These are phyloP conservation scores for Rhyacophila evoluta DNA, from an alignment of 2,888 invertebrate species.

Conservation along the genomic window DNA sequence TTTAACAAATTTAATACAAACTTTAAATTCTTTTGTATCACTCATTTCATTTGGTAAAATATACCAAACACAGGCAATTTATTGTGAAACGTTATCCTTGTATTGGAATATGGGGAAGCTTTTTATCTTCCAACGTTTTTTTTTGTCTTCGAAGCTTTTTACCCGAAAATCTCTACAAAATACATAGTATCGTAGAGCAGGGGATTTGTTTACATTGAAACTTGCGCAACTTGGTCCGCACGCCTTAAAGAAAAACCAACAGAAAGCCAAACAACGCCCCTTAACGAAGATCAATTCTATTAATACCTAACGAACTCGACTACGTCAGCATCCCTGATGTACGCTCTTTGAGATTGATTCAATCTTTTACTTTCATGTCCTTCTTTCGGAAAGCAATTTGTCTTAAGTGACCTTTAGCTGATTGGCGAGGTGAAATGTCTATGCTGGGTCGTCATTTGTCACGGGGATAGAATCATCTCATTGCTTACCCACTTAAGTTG, in stretches of 20 bases:
- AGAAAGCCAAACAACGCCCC: conserved; percentile 42
- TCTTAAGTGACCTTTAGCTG: conserved; percentile 52
- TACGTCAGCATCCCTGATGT: conserved; percentile 49
- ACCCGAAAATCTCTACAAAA: not conserved
- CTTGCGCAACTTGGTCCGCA: not conserved
- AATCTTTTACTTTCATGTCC: conserved; percentile 50
- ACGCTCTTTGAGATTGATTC: conserved; percentile 48
- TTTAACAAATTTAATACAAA: too few species aligned
- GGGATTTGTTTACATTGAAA: not conserved
- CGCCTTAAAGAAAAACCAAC: conserved; percentile 42
- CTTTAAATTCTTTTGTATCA: too few species aligned
- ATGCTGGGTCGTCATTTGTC: conserved; percentile 50
- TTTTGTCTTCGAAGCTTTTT: too few species aligned
- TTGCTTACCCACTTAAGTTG: not conserved
- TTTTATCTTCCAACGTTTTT: not conserved
- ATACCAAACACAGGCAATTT: too few species aligned
- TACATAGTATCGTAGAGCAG: not conserved
- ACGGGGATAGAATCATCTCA: conserved; percentile 31
- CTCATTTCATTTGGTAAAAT: too few species aligned
- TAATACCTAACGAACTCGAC: conserved; percentile 53
- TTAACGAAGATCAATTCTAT: conserved; percentile 51
- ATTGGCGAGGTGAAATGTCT: conserved; percentile 53
- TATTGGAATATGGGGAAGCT: too few species aligned
- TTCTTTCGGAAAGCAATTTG: conserved; percentile 48
- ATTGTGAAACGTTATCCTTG: too few species aligned